Base-by-base conservation (phyloP, 2,113 vertebrate genomes). In the Neolamprologus ventralis region DNA sequence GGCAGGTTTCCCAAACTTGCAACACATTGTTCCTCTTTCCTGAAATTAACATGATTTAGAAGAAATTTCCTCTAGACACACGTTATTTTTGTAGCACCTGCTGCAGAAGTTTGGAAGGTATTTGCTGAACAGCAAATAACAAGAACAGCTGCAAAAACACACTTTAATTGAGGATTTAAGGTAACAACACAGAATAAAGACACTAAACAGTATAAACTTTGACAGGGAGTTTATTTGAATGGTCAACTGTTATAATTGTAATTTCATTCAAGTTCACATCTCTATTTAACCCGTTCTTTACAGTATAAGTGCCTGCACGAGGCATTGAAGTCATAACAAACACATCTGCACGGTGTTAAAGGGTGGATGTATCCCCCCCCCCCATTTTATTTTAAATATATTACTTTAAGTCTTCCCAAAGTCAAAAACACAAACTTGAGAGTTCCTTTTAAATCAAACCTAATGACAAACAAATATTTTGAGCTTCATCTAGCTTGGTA, bases 281-380 rank as follows among this genome's bases (percentile, higher is more conserved):
- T 21, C 35, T 1, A 5, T 26, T 73, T 17, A 73, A 73, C 13
- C 68, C 3, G 1, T 16, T 73, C 40, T 47, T 73, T 17, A 73
- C 37, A 45, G 68, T 47, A 3, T 1, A 2, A 42, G 21, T 26
- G 8, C 9, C 68, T 0, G 2, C 40, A 17, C 16, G 6, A 45
- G 40, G 68, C 68, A 28, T 7, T 73, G 6, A 28, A 17, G 68
- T 47, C 37, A 28, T 7, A 16, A 73, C 35, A 71, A 71, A 71
- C 68, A 45, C 68, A 45, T 26, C n/a, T 73, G 21, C 4, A 26
- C 1, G 1, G 40, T 10, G 37, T 26, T 26, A 73, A 45, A 23
- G 40, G 68, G 21, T 13, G 14, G 9, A 73, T 17, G 8, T 23
- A 11, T 0, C 37, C 23, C 31, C 7, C 11, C 19, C 2, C 7